These are phyloP conservation scores for Cacatua alba DNA, from an alignment of 2,113 vertebrate genomes.

Conservation along the genomic window DNA sequence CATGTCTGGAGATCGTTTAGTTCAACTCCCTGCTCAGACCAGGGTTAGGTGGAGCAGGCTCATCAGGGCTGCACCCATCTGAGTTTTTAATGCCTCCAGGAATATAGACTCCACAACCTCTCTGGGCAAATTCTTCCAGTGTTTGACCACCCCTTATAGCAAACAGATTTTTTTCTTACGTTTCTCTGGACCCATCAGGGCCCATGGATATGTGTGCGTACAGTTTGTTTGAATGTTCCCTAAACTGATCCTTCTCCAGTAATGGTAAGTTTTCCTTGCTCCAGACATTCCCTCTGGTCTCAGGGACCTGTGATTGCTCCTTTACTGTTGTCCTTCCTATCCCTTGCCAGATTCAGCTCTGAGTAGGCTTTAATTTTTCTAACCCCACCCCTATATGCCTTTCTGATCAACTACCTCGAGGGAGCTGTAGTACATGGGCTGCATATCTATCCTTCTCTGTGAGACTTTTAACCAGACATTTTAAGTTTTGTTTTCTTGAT, in stretches of 20 bases:
- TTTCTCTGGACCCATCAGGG: background rate
- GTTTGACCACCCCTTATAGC: background rate
- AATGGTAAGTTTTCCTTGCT: background rate
- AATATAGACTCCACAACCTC: background rate
- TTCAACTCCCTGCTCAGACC: background rate
- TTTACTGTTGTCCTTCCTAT: background rate
- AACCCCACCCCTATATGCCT: background rate
- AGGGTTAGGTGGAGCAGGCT: background rate
- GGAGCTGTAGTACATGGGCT: background rate
- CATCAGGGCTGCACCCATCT: background rate
- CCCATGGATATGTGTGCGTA: background rate
- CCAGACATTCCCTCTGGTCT: rapidly evolving
- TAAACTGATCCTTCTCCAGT: background rate
- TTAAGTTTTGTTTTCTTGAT: background rate
- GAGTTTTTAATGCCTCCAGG: background rate
- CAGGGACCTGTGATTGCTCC: background rate
- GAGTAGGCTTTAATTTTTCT: background rate
- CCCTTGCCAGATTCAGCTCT: background rate
- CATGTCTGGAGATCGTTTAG: background rate
- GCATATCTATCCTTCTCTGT: background rate
- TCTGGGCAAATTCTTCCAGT: background rate
- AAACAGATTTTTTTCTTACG: background rate
- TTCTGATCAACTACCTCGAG: background rate
- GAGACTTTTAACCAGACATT: background rate
- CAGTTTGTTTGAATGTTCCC: background rate